A percentile compares a stretch with the other conserved stretches of the same genome.
These are phyloP conservation scores for Spodoptera litura DNA, from an alignment of 1,140 invertebrate genomes.

Conservation along the genomic window DNA sequence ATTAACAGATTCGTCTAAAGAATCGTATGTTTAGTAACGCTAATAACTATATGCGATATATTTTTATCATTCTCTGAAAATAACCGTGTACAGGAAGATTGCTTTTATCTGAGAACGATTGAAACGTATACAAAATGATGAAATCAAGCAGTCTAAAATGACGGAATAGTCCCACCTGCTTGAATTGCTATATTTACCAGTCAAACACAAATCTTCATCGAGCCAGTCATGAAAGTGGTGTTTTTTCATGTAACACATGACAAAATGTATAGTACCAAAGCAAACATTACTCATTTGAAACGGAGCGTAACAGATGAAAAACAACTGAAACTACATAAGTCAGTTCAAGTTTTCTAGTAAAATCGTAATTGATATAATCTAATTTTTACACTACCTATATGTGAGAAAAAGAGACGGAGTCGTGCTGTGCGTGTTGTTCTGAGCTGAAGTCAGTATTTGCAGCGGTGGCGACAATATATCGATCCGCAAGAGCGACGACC, in stretches of 20 bases:
- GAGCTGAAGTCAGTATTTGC: constrained; percentile 32
- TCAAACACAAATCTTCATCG: constrained; percentile 44
- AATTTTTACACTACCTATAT: constrained; percentile 27
- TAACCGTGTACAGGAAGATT: background rate
- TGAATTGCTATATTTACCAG: constrained; percentile 45
- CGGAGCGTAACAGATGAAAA: background rate
- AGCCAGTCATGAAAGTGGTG: constrained; percentile 51
- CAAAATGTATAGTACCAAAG: constrained; percentile 41
- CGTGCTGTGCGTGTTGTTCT: constrained; percentile 40
- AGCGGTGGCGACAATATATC: constrained; percentile 35
- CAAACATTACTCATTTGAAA: constrained; percentile 49
- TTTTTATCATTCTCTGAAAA: constrained; percentile 12
- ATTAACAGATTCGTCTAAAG: background rate
- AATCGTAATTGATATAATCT: constrained; percentile 43
- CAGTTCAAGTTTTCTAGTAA: constrained; percentile 22
- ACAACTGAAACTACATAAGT: constrained; percentile 5
- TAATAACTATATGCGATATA: background rate
- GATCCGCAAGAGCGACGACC: constrained; percentile 48
- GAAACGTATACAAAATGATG: background rate
- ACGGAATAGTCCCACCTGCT: constrained; percentile 33
- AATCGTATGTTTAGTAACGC: constrained; percentile 17
- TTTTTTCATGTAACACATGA: constrained; percentile 52
- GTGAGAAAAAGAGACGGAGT: constrained; percentile 43
- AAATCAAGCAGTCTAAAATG: constrained; percentile 7
- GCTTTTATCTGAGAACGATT: background rate